These are phyloP conservation scores for Orbicella faveolata DNA, from an alignment of 64 coral and sea anemone genomes.

Conservation along the genomic window DNA sequence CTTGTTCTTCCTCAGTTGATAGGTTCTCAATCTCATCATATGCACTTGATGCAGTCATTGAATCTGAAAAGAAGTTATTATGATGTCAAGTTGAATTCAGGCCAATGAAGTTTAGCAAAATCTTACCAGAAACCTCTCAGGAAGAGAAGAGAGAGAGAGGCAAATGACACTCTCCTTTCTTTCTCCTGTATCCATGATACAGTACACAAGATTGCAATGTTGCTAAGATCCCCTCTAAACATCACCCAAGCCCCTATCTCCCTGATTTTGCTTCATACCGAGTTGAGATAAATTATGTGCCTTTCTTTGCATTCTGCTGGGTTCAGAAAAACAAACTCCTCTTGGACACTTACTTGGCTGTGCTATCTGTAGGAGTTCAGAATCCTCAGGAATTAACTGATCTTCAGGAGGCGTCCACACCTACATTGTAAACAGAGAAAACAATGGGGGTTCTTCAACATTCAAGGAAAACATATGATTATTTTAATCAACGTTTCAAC, in stretches of 20 bases:
- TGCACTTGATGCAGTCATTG: conserved; percentile 13
- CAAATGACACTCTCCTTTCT: too few species aligned
- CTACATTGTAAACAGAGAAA: not conserved
- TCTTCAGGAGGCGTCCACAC: conserved; percentile 81
- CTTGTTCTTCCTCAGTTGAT: not conserved
- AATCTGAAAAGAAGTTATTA: conserved; percentile 2
- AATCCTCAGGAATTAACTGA: conserved; percentile 43
- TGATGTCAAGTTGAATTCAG: too few species aligned
- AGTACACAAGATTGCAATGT: too few species aligned
- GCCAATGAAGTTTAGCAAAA: too few species aligned
- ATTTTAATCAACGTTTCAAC: too few species aligned
- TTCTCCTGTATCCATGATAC: too few species aligned
- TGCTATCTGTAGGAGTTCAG: conserved; percentile 55
- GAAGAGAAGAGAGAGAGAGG: too few species aligned
- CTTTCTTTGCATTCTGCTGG: not conserved
- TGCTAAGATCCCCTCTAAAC: too few species aligned
- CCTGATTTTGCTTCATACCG: not conserved
- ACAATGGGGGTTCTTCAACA: not conserved
- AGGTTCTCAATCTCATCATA: conserved; percentile 12
- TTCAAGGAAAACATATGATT: not conserved
- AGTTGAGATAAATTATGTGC: not conserved
- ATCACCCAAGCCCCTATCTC: too few species aligned
- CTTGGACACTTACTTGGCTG: conserved; percentile 13
- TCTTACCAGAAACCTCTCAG: too few species aligned
- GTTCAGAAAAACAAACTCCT: not conserved